Evolutionary conservation across 2,888 invertebrate genomes (phyloP), one percentile per base, ranked within the genome.

Genomic region (Leucozona laternaria): DNA sequence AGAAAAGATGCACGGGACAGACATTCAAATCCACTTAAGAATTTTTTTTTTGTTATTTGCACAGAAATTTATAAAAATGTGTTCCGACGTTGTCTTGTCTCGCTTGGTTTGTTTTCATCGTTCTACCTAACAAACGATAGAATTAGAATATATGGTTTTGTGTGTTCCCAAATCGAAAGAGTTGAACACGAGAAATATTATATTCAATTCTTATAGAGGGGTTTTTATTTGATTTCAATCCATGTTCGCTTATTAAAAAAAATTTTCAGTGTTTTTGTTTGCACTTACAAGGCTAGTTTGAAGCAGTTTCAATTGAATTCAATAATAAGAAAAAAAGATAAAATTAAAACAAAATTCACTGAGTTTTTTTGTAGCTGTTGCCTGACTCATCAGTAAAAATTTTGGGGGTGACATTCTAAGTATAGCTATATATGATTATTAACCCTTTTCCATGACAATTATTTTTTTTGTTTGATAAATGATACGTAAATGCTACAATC

Each of bases 21-120:
- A 60, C 60, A 60, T 60, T 60, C 10, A 40, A 40, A 60, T 40
- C 60, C 60, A 60, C 60, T 60, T 60, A 60, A 40, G 15, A 25
- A 7, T 37, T 40, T 60, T 60, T n/a, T 6, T 25, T 60, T 40
- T 31, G 8, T 13, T 60, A 60, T 60, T 60, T 40, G 40, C 22
- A 25, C 60, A 22, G 25, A 60, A 60, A n/a, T 60, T 25, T 60
- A 43, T 40, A 15, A 60, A 60, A 60, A 43, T 60, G 22, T 60
- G 40, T 40, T 13, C 37, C 8, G 57, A 57, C 11, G 20, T 1
- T 20, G 60, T 43, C 60, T 1, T 20, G 60, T 43, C 60, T 60
- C 15, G 13, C 37, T 60, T 40, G 4, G 22, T 60, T 40, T 60
- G 25, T 60, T 40, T 40, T 40, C n/a, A 40, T 40, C 60, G 37